Conservation (phyloP, 2,113 vertebrate genomes). For the Loxodonta africana region DNA sequence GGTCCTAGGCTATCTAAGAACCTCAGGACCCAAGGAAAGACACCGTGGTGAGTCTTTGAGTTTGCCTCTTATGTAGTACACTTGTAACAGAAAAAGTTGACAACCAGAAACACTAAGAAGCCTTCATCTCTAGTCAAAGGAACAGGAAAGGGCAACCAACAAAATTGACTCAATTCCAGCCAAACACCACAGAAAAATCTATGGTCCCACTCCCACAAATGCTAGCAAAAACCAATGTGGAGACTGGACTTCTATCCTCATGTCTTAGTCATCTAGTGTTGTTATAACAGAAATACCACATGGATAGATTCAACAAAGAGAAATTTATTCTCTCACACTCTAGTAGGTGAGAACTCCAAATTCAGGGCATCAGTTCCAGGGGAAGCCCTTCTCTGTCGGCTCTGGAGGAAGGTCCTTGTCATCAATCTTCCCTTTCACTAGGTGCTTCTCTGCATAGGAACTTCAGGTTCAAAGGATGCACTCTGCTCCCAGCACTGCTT, state of each 20-base stretch:
- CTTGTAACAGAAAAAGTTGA: background rate
- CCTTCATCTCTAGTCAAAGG: background rate
- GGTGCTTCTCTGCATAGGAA: too few relatives aligned
- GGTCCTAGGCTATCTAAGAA: background rate
- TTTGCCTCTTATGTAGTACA: background rate
- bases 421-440: too few relatives aligned
- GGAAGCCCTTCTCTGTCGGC: too few relatives aligned
- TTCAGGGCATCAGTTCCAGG: too few relatives aligned
- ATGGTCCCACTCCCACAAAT: background rate
- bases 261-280: too few relatives aligned
- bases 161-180: background rate
- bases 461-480: too few relatives aligned
- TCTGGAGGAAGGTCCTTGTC: too few relatives aligned
- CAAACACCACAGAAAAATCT: background rate
- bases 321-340: too few relatives aligned
- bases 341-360: too few relatives aligned
- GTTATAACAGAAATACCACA: too few relatives aligned
- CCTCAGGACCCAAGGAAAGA: background rate
- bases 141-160: background rate
- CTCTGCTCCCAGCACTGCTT: too few relatives aligned
- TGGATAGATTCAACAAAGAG: too few relatives aligned
- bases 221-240: background rate
- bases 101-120: background rate
- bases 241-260: background rate
- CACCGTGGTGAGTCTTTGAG: accelerated